Evolutionary conservation across 2,797 vertebrate species (phyloP).

Genomic region (Anisognathus igniventris): DNA sequence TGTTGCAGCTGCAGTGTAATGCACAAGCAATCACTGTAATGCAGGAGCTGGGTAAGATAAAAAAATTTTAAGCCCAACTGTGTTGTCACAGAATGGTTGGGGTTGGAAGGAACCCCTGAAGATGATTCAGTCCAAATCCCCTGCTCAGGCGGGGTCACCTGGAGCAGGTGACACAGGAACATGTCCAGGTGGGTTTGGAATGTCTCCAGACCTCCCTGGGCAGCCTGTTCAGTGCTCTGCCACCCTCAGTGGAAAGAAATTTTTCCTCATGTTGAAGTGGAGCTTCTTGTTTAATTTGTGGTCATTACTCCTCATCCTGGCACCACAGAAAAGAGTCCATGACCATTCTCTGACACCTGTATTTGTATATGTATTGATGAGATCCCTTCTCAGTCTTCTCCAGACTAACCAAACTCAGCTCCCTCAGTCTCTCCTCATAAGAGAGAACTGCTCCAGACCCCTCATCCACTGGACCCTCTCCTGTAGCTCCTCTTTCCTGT

Average conservation of each 20-base stretch:
- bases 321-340: neutral
- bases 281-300: neutral
- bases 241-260: neutral
- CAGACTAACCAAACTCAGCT: neutral
- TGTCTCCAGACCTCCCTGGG: neutral
- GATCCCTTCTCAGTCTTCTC: neutral
- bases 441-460: neutral
- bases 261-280: neutral
- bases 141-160: neutral
- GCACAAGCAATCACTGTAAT: slow-evolving; percentile 85
- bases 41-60: slow-evolving; percentile 78
- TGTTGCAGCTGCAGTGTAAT: slow-evolving; percentile 91
- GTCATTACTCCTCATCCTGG: rapidly evolving
- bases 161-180: neutral
- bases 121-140: neutral
- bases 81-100: neutral
- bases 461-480: neutral
- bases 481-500: neutral
- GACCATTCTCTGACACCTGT: neutral
- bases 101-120: neutral
- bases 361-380: neutral
- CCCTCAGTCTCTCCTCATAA: neutral
- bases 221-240: neutral
- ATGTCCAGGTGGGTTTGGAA: neutral
- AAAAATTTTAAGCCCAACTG: neutral